Base-by-base conservation (phyloP, 2,888 invertebrate genomes). In the Synergus itoensis region DNA sequence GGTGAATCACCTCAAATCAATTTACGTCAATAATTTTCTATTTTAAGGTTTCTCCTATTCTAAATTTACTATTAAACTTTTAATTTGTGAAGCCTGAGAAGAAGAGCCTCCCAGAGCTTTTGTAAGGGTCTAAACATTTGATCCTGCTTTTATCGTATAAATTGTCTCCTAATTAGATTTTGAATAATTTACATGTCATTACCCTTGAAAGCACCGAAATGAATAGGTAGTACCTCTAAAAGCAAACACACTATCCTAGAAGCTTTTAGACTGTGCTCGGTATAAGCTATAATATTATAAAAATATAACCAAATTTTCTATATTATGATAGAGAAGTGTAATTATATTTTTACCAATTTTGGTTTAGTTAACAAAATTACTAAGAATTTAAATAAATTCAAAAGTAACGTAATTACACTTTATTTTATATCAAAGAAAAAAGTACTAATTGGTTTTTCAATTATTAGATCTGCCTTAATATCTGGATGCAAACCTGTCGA, bases 401-500 rank as follows among this genome's bases (percentile, higher is more conserved):
- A 3, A 53, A n/a, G 7, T 8, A n/a, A 9, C 16, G 3, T 53
- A n/a, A n/a, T n/a, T 28, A 28, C 28, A 28, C 28, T 28, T 2
- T 28, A 8, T 53, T n/a, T 53, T 18, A 3, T 18, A 57, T 18
- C 0, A 57, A 18, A 18, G 7, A 18, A 57, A 4, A 4, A 28
- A 62, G 43, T 41, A 65, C n/a, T 73, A 43, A 36, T 41, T 62
- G 53, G 53, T 62, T 12, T 53, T 77, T 57, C 62, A 40, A 63
- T 79, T 45, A 77, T n/a, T 48, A 91, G 91, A 85, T 91, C 91
- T 14, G 86, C 87, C 4, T 69, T 89, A 43, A 81, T 90, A 18
- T 91, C 92, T 5, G 92, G 92, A 48, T 92, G 92, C 82, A 92
- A 92, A 80, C 82, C 87, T 12, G 87, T 92, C 16, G 92, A 92